Conservation (phyloP, 2,113 vertebrate genomes). For the Pelodiscus sinensis region DNA sequence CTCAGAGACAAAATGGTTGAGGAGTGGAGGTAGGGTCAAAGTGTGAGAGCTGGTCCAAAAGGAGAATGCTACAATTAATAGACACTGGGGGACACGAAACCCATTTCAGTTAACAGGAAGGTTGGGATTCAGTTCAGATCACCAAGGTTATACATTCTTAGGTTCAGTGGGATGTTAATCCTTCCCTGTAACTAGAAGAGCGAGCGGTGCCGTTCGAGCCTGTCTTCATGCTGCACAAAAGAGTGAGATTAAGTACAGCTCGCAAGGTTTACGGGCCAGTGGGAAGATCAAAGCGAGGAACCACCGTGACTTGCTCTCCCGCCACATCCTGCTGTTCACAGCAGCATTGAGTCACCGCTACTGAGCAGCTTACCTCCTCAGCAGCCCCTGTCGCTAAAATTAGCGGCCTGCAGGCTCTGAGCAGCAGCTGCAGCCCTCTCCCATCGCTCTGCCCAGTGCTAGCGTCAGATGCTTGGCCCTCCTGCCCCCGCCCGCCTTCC, state of each 20-base stretch:
- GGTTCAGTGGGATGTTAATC: background rate
- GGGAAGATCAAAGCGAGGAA: background rate
- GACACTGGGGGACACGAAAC: background rate
- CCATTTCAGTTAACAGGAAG: background rate
- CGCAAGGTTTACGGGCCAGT: background rate
- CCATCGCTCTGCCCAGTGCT: background rate
- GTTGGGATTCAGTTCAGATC: background rate
- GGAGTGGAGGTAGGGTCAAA: background rate
- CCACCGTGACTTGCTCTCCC: background rate
- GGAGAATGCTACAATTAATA: background rate
- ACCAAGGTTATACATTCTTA: background rate
- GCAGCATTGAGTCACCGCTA: background rate
- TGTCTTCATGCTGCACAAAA: background rate
- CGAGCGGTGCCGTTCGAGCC: background rate
- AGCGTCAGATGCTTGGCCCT: background rate
- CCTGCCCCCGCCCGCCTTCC: background rate
- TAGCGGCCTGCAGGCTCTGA: background rate
- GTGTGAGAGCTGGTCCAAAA: background rate
- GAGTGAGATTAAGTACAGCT: background rate
- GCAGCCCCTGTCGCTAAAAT: background rate
- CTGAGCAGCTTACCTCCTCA: background rate
- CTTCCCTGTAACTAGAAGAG: background rate
- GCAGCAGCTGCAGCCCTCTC: background rate
- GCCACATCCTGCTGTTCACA: background rate
- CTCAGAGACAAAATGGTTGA: background rate